Base-by-base conservation (phyloP, 1,140 invertebrate genomes). In the Camponotus vicinus region DNA sequence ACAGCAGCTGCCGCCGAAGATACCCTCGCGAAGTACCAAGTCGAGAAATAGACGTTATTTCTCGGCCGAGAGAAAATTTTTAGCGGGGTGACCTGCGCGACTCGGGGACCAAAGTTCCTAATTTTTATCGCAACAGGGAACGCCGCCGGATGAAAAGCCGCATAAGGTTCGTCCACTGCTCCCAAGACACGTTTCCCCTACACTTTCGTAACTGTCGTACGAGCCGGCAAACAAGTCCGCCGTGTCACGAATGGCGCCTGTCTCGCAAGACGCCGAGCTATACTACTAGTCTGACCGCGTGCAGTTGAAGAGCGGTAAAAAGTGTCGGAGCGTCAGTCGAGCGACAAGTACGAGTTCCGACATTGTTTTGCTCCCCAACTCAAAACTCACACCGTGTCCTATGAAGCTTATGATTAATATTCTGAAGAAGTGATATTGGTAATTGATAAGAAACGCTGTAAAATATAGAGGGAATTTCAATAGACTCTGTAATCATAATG, bases 71-170 rank as follows among this genome's bases (percentile, higher is more conserved):
- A 3, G 40, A 5, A 13, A 40, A 37, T 61, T 73, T 77, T 71
- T 78, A 52, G 45, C 37, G 18, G 32, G 18, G 45, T 45, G 11
- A 21, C 37, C 15, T 69, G 34, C 32, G 27, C 13, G 63, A 55
- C 32, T 52, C 40, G 3, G 32, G 32, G 21, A 70, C 21, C 5
- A 76, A 83, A 87, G 61, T 88, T 83, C 45, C 27, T 87, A 87
- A 88, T 88, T 88, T 88, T 88, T 88, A 88, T 59, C 15, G 59
- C 67, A 27, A 57, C 55, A 18, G 37, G 6, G 27, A 32, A 37
- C n/a, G 32, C 5, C 32, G 40, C 13, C 11, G 45, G 5, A 52
- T 4, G 49, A 52, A 37, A 21, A 32, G 40, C 59, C 61, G 11
- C 59, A 71, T 63, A 86, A 64, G 73, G 4, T 75, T 61, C 32